Evolutionary conservation across 2,888 invertebrate genomes (phyloP).

Genomic region (Meiosimyza decipiens): DNA sequence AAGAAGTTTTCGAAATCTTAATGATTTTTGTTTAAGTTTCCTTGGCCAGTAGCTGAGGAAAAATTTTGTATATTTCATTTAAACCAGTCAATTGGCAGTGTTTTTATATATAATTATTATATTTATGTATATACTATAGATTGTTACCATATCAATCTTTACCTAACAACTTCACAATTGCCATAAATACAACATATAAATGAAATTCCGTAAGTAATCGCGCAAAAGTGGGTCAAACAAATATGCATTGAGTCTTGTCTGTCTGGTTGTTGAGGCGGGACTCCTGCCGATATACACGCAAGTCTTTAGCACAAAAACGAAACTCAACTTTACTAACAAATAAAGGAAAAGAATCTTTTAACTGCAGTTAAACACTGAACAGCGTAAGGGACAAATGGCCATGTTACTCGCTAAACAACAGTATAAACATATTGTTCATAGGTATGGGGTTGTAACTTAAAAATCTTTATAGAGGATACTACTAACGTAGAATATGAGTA

Average conservation of each 20-base stretch:
- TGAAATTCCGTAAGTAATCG: not conserved
- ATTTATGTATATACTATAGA: not conserved
- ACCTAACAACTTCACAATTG: too few relatives aligned
- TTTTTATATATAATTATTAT: not conserved
- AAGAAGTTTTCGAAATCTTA: too few relatives aligned
- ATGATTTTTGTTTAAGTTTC: too few relatives aligned
- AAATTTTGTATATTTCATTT: too few relatives aligned
- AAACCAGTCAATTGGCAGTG: too few relatives aligned
- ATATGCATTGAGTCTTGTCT: constrained; percentile 25
- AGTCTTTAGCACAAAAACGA: not conserved
- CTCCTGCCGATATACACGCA: constrained; percentile 1
- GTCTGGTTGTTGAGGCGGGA: not conserved
- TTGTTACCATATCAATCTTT: not conserved
- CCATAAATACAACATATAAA: too few relatives aligned
- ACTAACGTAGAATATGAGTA: not conserved
- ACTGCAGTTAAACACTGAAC: too few relatives aligned
- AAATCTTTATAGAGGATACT: not conserved
- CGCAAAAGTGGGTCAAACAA: constrained; percentile 41
- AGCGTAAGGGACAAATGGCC: not conserved
- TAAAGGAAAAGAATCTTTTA: too few relatives aligned
- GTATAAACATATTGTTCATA: not conserved
- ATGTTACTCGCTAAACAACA: not conserved
- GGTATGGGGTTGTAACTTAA: not conserved
- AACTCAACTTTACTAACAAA: not conserved
- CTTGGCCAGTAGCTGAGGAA: too few relatives aligned